A percentile compares a stretch with the other conserved stretches of the same genome.
These are phyloP conservation scores for Nyctibius grandis DNA, from an alignment of 2,797 vertebrate species.

Conservation along the genomic window DNA sequence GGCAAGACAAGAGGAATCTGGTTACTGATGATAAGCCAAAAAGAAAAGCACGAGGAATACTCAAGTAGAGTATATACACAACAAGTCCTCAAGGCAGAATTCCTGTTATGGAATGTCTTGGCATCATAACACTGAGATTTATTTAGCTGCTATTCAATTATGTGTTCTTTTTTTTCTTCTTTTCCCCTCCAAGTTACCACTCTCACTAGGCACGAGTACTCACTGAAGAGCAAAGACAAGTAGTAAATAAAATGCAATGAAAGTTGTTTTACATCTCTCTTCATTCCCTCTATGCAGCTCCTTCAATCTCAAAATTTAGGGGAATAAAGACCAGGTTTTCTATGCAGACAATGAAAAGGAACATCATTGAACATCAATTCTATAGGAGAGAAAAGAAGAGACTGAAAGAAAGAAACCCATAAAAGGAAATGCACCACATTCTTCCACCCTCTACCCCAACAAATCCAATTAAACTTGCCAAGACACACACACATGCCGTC, in stretches of 20 bases:
- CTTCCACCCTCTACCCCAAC: slow-evolving; percentile 16
- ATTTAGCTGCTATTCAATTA: background rate
- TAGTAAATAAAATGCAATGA: slow-evolving; percentile 3
- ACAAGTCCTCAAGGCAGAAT: background rate
- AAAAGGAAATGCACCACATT: slow-evolving; percentile 40
- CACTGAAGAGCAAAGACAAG: background rate
- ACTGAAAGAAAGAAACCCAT: slow-evolving; percentile 4
- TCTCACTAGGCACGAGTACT: background rate
- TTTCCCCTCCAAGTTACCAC: background rate
- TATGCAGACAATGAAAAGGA: background rate
- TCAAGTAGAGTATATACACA: background rate
- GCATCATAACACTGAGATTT: background rate
- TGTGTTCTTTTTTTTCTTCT: background rate
- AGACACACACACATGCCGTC: slow-evolving; percentile 3
- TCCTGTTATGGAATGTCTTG: background rate
- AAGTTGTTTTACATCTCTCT: background rate
- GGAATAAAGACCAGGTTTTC: slow-evolving; percentile 16
- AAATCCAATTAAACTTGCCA: slow-evolving; percentile 64
- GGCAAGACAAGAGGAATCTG: background rate
- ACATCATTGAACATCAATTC: slow-evolving; percentile 14
- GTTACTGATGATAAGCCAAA: background rate
- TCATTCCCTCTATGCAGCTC: background rate
- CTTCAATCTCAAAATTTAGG: background rate
- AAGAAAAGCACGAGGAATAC: background rate
- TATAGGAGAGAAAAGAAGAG: background rate